Conservation (phyloP, 2,113 vertebrate species). For the Cnemophilus loriae region DNA sequence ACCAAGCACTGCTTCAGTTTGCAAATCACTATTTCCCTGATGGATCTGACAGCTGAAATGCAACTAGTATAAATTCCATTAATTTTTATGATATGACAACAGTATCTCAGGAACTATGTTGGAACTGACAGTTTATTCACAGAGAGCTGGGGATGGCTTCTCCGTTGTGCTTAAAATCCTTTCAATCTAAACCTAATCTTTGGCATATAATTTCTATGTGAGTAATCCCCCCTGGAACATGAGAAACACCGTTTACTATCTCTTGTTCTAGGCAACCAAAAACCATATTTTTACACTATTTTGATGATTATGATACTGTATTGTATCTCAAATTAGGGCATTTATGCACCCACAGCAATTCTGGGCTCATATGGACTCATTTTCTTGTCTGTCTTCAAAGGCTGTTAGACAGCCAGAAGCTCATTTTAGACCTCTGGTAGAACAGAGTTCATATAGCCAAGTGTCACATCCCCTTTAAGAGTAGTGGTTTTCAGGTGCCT, state of each 20-base stretch:
- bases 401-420: neutral
- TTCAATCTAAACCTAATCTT: neutral
- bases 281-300: neutral
- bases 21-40: neutral
- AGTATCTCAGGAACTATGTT: neutral
- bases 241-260: neutral
- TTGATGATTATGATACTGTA: neutral
- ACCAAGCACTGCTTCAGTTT: neutral
- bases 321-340: neutral
- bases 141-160: neutral
- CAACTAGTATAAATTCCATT: neutral
- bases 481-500: neutral
- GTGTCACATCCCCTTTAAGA: neutral
- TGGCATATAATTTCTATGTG: neutral
- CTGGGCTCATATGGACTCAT: neutral
- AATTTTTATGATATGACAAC: neutral
- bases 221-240: neutral
- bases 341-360: neutral
- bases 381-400: neutral
- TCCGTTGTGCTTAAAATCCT: neutral
- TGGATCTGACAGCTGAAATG: neutral
- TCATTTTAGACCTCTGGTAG: neutral
- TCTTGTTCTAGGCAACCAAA: neutral
- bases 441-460: neutral
- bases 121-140: neutral